Evolutionary conservation across 2,888 invertebrate genomes (phyloP), one percentile per base, ranked within the genome.

Genomic region (Mongoloraphidia duomilia): DNA sequence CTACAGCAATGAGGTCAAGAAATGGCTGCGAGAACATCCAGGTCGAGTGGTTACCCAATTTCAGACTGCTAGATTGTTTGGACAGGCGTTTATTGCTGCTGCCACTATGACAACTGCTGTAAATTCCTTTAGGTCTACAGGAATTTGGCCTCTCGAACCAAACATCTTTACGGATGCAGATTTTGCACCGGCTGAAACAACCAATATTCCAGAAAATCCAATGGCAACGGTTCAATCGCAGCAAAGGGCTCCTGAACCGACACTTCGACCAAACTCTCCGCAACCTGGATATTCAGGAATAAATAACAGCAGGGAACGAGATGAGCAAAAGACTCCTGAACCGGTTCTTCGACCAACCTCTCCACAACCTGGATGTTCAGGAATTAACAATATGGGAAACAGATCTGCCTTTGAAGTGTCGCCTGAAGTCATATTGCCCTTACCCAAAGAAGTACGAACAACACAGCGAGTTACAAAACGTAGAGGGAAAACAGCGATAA

Each of bases 51-150:
- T 54, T 45, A 48, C 50, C 2, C 53, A 54, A 17, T 55, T 55
- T 45, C 51, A 56, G 9, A 49, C 57, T 13, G 46, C 57, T 10
- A 57, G 49, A 49, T 55, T 59, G 33, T 57, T 60, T 12, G 53
- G 47, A 52, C n/a, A 50, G 34, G 54, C 55, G 37, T 54, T 41
- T 42, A 57, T 54, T 38, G 38, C 57, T 8, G 53, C 56, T 51
- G 49, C 49, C 4, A 55, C 54, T 6, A 55, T 54, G 8, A 49
- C 34, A 4, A 52, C 50, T 34, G 49, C 49, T 1, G 44, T 39
- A 0, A 55, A 52, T 47, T 51, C 52, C 11, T 58, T 58, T 40
- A 54, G 49, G 52, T 53, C 54, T 49, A 49, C 57, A 42, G 57
- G 57, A 1, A 55, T 58, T 41, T 53, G 54, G 26, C 57, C 55